Conservation (phyloP, 2,113 vertebrate species). For the Salvelinus sp. region DNA sequence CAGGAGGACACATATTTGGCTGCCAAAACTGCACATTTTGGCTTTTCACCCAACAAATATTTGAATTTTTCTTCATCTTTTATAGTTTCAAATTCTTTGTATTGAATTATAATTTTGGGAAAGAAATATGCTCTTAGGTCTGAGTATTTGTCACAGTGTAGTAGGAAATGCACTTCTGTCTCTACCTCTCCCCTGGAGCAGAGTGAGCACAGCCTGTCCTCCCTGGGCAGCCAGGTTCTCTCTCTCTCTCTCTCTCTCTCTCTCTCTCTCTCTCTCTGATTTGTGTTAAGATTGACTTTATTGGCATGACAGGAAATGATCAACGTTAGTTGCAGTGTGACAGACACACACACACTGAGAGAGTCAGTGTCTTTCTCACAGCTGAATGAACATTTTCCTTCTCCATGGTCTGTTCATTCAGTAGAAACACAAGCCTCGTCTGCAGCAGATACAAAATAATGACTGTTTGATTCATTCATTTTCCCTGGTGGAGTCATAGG, state of each 20-base stretch:
- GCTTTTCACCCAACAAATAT: too few species aligned
- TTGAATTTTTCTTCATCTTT: too few species aligned
- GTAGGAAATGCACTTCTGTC: too few species aligned
- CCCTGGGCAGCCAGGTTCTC: too few species aligned
- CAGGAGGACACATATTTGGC: too few species aligned
- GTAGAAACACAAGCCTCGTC: slow-evolving; percentile 29
- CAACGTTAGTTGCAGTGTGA: slow-evolving; percentile 43
- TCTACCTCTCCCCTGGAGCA: too few species aligned
- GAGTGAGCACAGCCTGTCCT: too few species aligned
- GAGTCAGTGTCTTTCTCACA: slow-evolving; percentile 52
- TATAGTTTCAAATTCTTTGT: too few species aligned
- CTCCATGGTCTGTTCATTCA: slow-evolving; percentile 29
- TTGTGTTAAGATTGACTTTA: slow-evolving; percentile 54
- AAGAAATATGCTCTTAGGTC: too few species aligned
- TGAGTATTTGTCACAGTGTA: too few species aligned
- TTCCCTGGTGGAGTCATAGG: slow-evolving; percentile 47
- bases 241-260: neutral
- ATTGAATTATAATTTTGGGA: too few species aligned
- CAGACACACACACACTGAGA: slow-evolving; percentile 27
- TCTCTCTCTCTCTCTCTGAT: slow-evolving; percentile 25
- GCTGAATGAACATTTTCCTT: slow-evolving; percentile 62
- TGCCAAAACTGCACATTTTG: too few species aligned
- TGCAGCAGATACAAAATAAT: slow-evolving; percentile 65
- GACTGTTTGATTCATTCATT: slow-evolving; percentile 76
- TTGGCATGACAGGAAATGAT: slow-evolving; percentile 62